Conservation (phyloP, 92 coral and sea anemone genomes). For the Palythoa grandiflora region DNA sequence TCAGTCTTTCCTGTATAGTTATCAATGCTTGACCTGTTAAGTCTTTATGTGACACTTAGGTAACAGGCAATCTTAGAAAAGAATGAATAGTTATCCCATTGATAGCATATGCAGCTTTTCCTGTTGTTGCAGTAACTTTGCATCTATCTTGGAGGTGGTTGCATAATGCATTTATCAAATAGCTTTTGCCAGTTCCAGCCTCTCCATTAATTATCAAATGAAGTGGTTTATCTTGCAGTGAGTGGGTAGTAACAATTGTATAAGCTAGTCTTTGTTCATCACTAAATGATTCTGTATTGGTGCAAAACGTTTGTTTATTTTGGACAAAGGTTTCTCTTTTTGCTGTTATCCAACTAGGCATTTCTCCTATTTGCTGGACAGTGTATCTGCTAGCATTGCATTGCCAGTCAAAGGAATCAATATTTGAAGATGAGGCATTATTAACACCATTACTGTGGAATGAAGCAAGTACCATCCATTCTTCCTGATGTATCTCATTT, state of each 20-base stretch:
- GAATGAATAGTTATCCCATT: slow-evolving; percentile 77
- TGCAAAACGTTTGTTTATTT: slow-evolving; percentile 31
- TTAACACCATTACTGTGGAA: slow-evolving; percentile 36
- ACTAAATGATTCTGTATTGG: slow-evolving; percentile 52
- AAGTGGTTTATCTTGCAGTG: slow-evolving; percentile 57
- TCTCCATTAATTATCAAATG: slow-evolving; percentile 59
- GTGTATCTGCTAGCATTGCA: slow-evolving; percentile 55
- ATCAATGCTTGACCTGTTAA: slow-evolving; percentile 62
- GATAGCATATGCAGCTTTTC: slow-evolving; percentile 67
- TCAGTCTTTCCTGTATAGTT: slow-evolving; percentile 55
- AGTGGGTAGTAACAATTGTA: slow-evolving; percentile 59
- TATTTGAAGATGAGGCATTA: slow-evolving; percentile 40
- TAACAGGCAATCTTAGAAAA: slow-evolving; percentile 63
- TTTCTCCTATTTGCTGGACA: slow-evolving; percentile 68
- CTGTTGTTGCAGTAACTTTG: slow-evolving; percentile 71
- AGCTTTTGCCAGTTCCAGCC: slow-evolving; percentile 68
- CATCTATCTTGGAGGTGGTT: slow-evolving; percentile 56
- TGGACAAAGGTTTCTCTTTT: slow-evolving; percentile 28
- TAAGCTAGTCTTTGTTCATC: slow-evolving; percentile 71
- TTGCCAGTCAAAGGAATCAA: slow-evolving; percentile 61
- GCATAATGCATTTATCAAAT: slow-evolving; percentile 54
- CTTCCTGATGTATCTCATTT: slow-evolving; percentile 56
- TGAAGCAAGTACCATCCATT: slow-evolving; percentile 63
- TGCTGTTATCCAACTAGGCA: slow-evolving; percentile 62
- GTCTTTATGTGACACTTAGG: slow-evolving; percentile 59